Evolutionary conservation across 2,113 vertebrate genomes (phyloP), one percentile per base, ranked within the genome.

Genomic region (Reinhardtius hippoglossoides): DNA sequence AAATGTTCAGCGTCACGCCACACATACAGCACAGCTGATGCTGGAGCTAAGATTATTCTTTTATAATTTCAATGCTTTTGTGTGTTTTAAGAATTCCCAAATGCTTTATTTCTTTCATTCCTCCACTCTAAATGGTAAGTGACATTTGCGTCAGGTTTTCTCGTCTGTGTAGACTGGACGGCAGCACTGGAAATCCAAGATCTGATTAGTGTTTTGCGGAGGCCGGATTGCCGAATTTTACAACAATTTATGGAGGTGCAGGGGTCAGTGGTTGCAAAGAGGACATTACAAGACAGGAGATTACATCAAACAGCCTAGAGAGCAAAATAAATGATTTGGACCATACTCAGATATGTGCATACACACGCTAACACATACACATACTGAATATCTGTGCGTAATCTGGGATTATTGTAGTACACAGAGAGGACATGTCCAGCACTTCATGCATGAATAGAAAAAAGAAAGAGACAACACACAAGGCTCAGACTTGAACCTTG

Each of bases 321-420:
- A 76, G 74, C 23, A 68, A 74, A 82, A 83, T 21, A 71, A 77
- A 74, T 83, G 48, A 84, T 63, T 35, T 59, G 65, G 67, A 27
- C 31, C n/a, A 9, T 50, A 31, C 31, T 31, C 31, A 21, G 44
- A 64, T 62, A 50, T 7, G 18, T 16, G 31, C 55, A 31, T 26
- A 8, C 13, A 59, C 44, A 20, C 35, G 71, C 14, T 55, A 31
- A 59, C 54, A n/a, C 76, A 75, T 58, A 64, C 23, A 48, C 67
- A 35, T 73, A 61, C 69, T 26, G 50, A 55, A 67, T 80, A 83
- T 86, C 81, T 78, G 21, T 59, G 57, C 82, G 82, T 92, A 94
- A 94, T 94, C 90, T 88, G 85, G 90, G 91, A 92, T 93, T 92
- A 91, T 89, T 86, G 65, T 58, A 44, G 64, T 71, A 54, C 82